These are phyloP conservation scores for Ascidia mentula DNA, from an alignment of 23 tunicate species.

Conservation along the genomic window DNA sequence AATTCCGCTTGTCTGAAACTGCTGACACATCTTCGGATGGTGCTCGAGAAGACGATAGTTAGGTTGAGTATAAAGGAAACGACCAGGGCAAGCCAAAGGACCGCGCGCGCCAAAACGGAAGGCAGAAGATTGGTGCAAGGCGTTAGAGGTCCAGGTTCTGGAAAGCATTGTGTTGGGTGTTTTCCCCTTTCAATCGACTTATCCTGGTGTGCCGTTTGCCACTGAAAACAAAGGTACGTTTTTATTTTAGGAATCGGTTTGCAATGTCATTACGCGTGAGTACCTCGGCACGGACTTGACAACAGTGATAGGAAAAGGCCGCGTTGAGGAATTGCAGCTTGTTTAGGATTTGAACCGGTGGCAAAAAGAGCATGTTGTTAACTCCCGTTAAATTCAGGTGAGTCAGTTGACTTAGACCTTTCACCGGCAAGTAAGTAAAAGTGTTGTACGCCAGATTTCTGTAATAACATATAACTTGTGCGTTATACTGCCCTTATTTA, in stretches of 20 bases:
- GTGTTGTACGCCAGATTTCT: conserved; percentile 71
- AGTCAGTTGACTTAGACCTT: conserved; percentile 48
- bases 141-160: conserved; percentile 63
- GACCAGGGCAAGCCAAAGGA: conserved; percentile 56
- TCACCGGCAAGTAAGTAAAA: conserved; percentile 51
- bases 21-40: conserved; percentile 18
- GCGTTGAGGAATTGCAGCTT: conserved; percentile 44
- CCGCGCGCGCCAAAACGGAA: conserved; percentile 31
- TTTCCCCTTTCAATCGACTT: background rate
- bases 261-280: too few species aligned
- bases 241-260: background rate
- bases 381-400: conserved; percentile 59
- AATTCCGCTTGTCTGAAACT: background rate
- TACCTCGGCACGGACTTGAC: conserved; percentile 39
- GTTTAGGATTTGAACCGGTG: conserved; percentile 41
- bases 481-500: too few species aligned
- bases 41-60: conserved; percentile 34
- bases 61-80: conserved; percentile 44
- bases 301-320: conserved; percentile 75
- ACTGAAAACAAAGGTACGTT: background rate
- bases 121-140: conserved; percentile 73
- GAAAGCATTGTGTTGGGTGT: conserved; percentile 40
- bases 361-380: conserved; percentile 48
- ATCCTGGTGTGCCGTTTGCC: background rate
- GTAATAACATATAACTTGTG: too few species aligned